These are phyloP conservation scores for Amblyraja radiata DNA, from an alignment of 2,797 vertebrate species.

Conservation along the genomic window DNA sequence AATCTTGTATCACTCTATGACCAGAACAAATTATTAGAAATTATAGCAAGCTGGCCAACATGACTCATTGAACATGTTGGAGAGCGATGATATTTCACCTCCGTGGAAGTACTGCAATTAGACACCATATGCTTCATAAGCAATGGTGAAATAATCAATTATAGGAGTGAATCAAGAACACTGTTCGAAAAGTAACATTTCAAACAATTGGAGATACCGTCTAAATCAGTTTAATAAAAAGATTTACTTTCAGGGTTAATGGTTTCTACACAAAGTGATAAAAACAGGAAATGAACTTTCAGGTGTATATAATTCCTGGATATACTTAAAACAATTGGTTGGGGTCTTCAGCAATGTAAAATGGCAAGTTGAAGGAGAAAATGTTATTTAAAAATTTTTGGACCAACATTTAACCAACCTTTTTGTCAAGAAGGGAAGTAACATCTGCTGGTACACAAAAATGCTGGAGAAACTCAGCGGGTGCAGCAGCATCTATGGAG, in stretches of 20 bases:
- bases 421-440: not conserved
- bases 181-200: not conserved
- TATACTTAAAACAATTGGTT: not conserved
- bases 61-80: not conserved
- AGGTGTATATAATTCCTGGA: not conserved
- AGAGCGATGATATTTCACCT: not conserved
- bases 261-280: not conserved
- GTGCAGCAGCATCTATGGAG: no score
- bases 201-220: not conserved
- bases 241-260: not conserved
- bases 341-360: not conserved
- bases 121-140: not conserved
- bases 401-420: not conserved
- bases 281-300: not conserved
- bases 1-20: no score
- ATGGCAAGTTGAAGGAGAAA: not conserved
- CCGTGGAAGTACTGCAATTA: not conserved
- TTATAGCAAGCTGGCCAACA: not conserved
- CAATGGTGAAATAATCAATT: not conserved
- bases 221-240: not conserved
- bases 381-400: not conserved
- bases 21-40: not conserved
- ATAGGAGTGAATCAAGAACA: not conserved
- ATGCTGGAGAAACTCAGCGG: no score
- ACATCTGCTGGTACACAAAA: no score